Base-by-base conservation (phyloP, 2,113 vertebrate genomes). In the Hydrolagus affinis region DNA sequence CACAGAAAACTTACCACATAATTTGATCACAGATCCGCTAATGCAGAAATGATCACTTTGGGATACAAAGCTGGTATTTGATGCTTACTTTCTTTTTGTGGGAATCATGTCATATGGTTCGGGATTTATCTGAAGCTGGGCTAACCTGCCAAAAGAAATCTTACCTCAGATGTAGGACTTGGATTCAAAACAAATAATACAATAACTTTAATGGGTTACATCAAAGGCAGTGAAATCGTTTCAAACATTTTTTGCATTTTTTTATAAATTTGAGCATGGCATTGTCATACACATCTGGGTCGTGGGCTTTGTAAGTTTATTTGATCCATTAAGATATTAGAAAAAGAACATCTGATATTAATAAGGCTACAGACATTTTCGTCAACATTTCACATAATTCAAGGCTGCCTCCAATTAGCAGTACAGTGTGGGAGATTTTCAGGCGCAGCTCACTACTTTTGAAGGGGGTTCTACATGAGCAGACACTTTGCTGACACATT, bases 401-500 rank as follows among this genome's bases (percentile, higher is more conserved):
- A 78, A 89, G 87, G 87, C 88, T 86, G 85, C 90, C 91, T 91
- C 92, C 92, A 94, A 92, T 95, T 95, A 94, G 93, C 91, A 91
- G 89, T 92, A 86, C 73, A 87, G 86, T 87, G 88, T 56, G 86
- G 85, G 92, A 88, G 90, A 92, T 92, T 91, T 90, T 88, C 89
- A 88, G 86, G 86, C 85, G 0, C 3, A 87, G 88, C 87, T 90
- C 86, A 78, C 60, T 78, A 56, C 44, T 86, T 88, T 86, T 0
- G 68, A 89, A 92, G 92, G 92, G 92, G 91, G 90, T 90, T 94
- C 90, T 90, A 89, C 91, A 89, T 88, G 86, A 90, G 87, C 89
- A 93, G 91, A 88, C 88, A n/a, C 89, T 93, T 94, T 93, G 94
- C 91, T 91, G 94, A 91, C 90, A 92, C 90, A 88, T 90, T 87